Evolutionary conservation across 2,113 vertebrate genomes (phyloP), one percentile per base, ranked within the genome.

Genomic region (Lota lota): DNA sequence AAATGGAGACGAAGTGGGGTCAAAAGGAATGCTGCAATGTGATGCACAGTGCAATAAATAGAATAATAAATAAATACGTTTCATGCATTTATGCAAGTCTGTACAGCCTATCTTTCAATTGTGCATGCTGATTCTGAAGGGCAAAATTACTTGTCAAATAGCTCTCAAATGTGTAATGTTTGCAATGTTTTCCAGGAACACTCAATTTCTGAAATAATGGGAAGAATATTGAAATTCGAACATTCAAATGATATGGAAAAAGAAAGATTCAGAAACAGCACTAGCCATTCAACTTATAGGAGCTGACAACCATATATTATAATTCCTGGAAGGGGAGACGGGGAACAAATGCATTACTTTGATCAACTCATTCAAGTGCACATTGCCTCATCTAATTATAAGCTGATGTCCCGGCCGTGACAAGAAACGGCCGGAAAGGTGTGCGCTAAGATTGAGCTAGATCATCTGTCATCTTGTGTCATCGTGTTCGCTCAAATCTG

Each of bases 391-490:
- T 36, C 36, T 24, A 57, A 19, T 57, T 21, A 74, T 50, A 54
- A 64, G 61, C 54, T 53, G 10, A 3, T 47, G 28, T 67, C 21
- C 33, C 56, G 20, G 67, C 66, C 57, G 75, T 82, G 75, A 79
- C 83, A 70, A 61, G 61, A 67, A 64, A 50, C 40, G 66, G 76
- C 67, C 78, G 72, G 73, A 65, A 62, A 20, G 62, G 74, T 18
- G 75, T 66, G 24, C 65, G 73, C 69, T 80, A 33, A 53, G 64
- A 74, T 57, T 67, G 69, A 3, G 16, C 71, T 69, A 60, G 58
- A 70, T 67, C 81, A 79, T 85, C 85, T 72, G 58, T 63, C 28
- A 63, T 70, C 76, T 79, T 77, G 65, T 66, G 75, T 85, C 83
- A 81, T 63, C 53, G 64, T n/a, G 24, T 5, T 20, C 28, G 69